These are phyloP conservation scores for Ctenopoma multispine DNA, from an alignment of 2,797 vertebrate species.

Conservation along the genomic window DNA sequence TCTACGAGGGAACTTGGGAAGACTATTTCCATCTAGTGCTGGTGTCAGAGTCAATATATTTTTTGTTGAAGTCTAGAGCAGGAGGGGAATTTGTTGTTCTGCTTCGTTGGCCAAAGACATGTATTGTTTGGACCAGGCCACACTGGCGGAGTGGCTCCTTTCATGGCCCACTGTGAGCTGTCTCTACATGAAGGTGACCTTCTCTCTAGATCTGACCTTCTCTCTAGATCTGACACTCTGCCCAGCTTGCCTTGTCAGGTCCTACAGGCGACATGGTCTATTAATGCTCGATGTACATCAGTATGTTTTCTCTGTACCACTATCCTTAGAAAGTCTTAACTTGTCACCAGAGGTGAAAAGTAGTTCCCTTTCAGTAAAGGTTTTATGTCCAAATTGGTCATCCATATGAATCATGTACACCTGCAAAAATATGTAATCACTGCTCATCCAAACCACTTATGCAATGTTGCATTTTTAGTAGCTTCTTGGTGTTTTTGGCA, in stretches of 20 bases:
- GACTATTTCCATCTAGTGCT: slow-evolving; percentile 14
- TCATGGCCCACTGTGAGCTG: slow-evolving; percentile 71
- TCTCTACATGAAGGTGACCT: slow-evolving; percentile 84
- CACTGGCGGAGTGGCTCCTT: slow-evolving; percentile 60
- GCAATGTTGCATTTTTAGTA: too few relatives aligned
- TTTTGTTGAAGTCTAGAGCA: slow-evolving; percentile 45
- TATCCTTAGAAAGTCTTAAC: slow-evolving; percentile 26
- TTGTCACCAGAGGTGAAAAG: slow-evolving; percentile 18
- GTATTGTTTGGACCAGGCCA: slow-evolving; percentile 62
- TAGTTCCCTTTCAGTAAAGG: too few relatives aligned
- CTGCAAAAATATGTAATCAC: too few relatives aligned
- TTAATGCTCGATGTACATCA: slow-evolving; percentile 56
- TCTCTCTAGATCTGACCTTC: slow-evolving; percentile 68
- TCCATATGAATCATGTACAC: too few relatives aligned
- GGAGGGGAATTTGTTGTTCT: slow-evolving; percentile 70
- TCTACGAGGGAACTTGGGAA: slow-evolving; percentile 1
- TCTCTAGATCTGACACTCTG: slow-evolving; percentile 62
- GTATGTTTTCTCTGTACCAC: slow-evolving; percentile 15
- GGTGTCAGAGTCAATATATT: slow-evolving; percentile 8
- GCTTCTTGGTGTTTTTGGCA: too few relatives aligned
- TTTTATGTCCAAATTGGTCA: too few relatives aligned
- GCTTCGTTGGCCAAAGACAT: slow-evolving; percentile 73
- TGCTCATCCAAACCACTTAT: too few relatives aligned
- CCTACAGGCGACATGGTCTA: slow-evolving; percentile 79
- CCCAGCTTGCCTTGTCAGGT: slow-evolving; percentile 71